These are phyloP conservation scores for Xylota sylvarum DNA, from an alignment of 2,888 invertebrate species.

Conservation along the genomic window DNA sequence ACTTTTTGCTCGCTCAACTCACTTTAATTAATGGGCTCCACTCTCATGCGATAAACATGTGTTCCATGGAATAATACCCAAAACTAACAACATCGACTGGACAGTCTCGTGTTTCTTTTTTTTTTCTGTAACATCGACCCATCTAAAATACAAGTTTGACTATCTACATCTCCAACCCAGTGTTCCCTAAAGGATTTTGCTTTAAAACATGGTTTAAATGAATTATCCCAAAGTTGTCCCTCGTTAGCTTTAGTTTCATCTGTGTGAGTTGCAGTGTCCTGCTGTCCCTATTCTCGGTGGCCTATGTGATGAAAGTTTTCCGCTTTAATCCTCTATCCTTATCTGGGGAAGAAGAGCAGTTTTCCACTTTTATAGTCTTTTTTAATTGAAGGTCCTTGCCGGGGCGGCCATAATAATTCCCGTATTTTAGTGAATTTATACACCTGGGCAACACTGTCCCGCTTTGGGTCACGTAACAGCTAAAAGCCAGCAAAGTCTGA, in stretches of 20 bases:
- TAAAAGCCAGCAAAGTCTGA: conserved; percentile 51
- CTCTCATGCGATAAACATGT: conserved; percentile 61
- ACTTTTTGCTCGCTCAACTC: conserved; percentile 16
- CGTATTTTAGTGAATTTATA: conserved; percentile 45
- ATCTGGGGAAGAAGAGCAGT: conserved; percentile 10
- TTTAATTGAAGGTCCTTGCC: conserved; percentile 68
- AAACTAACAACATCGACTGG: conserved; percentile 47
- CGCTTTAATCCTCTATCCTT: conserved; percentile 50
- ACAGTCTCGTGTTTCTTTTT: not conserved
- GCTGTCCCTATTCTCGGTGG: not conserved
- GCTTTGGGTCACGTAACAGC: conserved; percentile 64
- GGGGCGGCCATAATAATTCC: conserved; percentile 25
- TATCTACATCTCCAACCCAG: not conserved
- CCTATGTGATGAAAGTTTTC: conserved; percentile 47
- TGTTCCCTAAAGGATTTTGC: conserved; percentile 15
- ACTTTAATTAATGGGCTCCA: conserved; percentile 59
- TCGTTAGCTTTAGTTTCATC: conserved; percentile 35
- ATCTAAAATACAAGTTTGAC: not conserved
- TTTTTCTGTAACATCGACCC: conserved; percentile 7
- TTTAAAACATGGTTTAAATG: conserved; percentile 66
- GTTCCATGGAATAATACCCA: conserved; percentile 59
- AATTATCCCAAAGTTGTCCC: conserved; percentile 63
- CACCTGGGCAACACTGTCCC: conserved; percentile 54
- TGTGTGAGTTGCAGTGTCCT: conserved; percentile 24
- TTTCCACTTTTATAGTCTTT: conserved; percentile 12